Base-by-base conservation (phyloP, 2,113 vertebrate species). In the Dermatemys mawii region DNA sequence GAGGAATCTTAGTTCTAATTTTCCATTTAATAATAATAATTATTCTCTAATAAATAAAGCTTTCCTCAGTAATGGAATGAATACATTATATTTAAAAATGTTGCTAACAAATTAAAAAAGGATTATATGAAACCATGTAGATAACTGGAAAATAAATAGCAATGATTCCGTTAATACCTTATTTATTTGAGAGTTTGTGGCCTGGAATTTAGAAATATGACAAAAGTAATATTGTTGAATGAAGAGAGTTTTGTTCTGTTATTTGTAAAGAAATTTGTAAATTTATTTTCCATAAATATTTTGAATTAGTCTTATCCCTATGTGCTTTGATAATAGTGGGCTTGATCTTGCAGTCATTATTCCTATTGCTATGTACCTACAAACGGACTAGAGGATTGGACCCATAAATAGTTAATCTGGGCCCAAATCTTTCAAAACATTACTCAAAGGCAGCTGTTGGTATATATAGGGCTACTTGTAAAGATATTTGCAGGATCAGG, bases 141-240 rank as follows among this genome's bases (percentile, higher is more conserved):
- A 51, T 57, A 76, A 11, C 79, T 1, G 3, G 41, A 81, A 95
- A 87, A 80, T 54, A 70, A 86, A 93, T 78, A 75, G 35, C 11
- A 93, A 46, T 78, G 51, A 84, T 91, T 92, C 86, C 50, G 81
- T 88, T 53, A 79, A 90, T 90, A 78, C 32, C 75, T 38, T 81
- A 81, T 13, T 86, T 79, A 51, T 48, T 80, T 14, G 41, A 90
- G 54, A 85, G 81, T 46, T 91, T 76, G 41, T 79, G 90, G 50
- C 27, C 41, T 87, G 46, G 46, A 73, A 89, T 55, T 83, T 81
- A 88, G 83, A 81, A 90, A 78, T 2, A 32, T 14, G 1, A 89
- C 89, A 80, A 84, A 44, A n/a, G 11, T 49, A 53, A 93, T 54
- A 17, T 84, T 84, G 55, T 79, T 50, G 48, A 78, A 32, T 57